Conservation (phyloP, 2,113 vertebrate species). For the Syrrhaptes paradoxus region DNA sequence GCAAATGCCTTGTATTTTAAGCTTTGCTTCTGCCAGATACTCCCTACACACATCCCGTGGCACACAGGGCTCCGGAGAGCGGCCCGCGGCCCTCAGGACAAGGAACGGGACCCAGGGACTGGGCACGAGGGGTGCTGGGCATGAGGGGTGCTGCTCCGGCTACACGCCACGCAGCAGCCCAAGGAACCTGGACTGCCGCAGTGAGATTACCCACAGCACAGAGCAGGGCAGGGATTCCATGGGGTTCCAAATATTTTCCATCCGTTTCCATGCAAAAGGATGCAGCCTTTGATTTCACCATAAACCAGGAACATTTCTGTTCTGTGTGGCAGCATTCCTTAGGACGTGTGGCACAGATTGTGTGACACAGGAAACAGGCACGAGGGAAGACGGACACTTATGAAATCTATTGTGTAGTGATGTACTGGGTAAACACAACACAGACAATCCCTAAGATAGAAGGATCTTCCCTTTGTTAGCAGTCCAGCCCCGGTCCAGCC, state of each 20-base stretch:
- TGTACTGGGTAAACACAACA: background rate
- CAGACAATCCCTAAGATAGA: background rate
- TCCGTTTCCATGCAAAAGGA: accelerated
- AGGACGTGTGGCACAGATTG: background rate
- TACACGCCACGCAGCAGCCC: too few species aligned
- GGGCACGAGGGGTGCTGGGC: too few species aligned
- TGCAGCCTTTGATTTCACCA: background rate
- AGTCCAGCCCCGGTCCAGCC: background rate
- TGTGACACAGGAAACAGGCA: background rate
- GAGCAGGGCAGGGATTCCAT: background rate
- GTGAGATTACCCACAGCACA: too few species aligned
- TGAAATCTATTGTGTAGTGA: background rate
- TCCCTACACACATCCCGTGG: background rate
- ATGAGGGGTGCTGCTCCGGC: too few species aligned
- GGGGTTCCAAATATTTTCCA: background rate
- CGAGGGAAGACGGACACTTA: background rate
- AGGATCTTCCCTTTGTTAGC: background rate
- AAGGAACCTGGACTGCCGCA: too few species aligned
- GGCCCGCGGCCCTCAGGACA: background rate
- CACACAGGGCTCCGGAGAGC: background rate
- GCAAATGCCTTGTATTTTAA: background rate
- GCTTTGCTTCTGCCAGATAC: background rate
- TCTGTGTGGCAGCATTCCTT: background rate
- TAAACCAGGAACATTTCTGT: background rate
- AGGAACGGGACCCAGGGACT: too few species aligned